A percentile compares a stretch with the other conserved stretches of the same genome.
Evolutionary conservation across 1,140 invertebrate species (phyloP).

Genomic region (Solen grandis): DNA sequence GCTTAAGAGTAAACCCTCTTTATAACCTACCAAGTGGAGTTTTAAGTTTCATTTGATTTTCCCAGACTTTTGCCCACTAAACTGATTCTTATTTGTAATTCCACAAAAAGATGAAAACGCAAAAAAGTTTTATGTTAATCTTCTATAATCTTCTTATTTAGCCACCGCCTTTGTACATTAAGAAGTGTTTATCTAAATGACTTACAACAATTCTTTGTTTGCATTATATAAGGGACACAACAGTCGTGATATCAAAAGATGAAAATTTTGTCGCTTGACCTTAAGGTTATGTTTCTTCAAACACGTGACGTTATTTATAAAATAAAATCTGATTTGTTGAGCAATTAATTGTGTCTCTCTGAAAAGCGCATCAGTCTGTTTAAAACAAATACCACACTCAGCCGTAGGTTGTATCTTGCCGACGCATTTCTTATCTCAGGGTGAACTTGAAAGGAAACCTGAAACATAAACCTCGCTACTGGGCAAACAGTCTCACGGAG

Average conservation of each 20-base stretch:
- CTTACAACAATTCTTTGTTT: constrained; percentile 55
- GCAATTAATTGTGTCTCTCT: constrained; percentile 35
- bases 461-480: background rate
- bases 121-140: constrained; percentile 26
- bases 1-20: too few species aligned
- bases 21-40: too few species aligned
- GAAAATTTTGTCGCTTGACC: constrained; percentile 54
- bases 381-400: constrained; percentile 31
- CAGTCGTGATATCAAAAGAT: constrained; percentile 56
- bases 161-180: constrained; percentile 49
- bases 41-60: background rate
- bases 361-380: constrained; percentile 31
- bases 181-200: constrained; percentile 39
- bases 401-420: constrained; percentile 2
- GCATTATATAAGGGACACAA: constrained; percentile 23
- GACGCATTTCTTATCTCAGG: background rate
- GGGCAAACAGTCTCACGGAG: background rate
- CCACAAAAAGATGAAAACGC: background rate
- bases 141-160: constrained; percentile 44
- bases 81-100: too few species aligned
- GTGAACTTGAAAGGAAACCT: background rate
- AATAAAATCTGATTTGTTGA: constrained; percentile 41
- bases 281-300: constrained; percentile 53
- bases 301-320: constrained; percentile 57
- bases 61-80: background rate